phyloP scores from a whole-genome alignment of 2,797 vertebrate species.

The Adelosebastes latens region DNA sequence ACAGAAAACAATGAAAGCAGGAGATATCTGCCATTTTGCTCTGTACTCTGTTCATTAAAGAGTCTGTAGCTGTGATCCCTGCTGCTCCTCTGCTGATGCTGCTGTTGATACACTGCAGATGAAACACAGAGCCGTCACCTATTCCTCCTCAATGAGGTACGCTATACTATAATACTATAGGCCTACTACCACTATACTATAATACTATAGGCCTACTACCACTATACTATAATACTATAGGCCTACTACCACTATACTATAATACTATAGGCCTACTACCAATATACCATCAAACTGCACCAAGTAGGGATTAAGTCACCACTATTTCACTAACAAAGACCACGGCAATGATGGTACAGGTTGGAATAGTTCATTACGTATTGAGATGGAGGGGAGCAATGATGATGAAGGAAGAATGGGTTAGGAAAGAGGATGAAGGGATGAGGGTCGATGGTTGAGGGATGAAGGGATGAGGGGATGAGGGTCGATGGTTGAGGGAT shows the following conservation, averaged over 20 bases:
- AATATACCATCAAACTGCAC: not conserved
- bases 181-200: not conserved
- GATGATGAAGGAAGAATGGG: too few relatives aligned
- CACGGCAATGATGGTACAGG: accelerated
- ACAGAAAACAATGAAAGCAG: not conserved
- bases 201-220: not conserved
- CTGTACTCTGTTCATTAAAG: slow-evolving; percentile 30
- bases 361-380: too few relatives aligned
- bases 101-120: slow-evolving; percentile 59
- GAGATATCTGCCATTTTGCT: not conserved
- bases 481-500: too few relatives aligned
- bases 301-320: not conserved
- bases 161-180: not conserved
- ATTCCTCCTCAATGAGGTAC: slow-evolving; percentile 1
- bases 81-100: slow-evolving; percentile 48
- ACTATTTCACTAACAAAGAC: too few relatives aligned
- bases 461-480: too few relatives aligned
- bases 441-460: too few relatives aligned
- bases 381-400: too few relatives aligned
- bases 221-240: not conserved
- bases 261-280: not conserved
- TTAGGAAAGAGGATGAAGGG: too few relatives aligned
- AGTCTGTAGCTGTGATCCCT: slow-evolving; percentile 47
- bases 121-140: slow-evolving; percentile 15
- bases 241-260: not conserved